phyloP scores from a whole-genome alignment of 2,113 vertebrate species.

The Forbesichthys papilliferus region DNA sequence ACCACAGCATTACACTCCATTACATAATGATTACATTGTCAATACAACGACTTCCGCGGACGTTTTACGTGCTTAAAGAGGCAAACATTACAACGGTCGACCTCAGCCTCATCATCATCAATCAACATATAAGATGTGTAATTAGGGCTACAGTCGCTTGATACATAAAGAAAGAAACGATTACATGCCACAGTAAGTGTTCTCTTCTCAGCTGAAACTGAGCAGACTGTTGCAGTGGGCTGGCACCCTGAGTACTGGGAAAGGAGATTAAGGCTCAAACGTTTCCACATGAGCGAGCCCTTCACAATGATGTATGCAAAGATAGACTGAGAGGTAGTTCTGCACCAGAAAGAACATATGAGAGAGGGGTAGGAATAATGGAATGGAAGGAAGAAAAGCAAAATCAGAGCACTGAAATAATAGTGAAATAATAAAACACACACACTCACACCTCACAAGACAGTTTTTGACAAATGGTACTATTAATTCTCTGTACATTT shows the following conservation, averaged over 20 bases:
- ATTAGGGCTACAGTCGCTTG: not conserved
- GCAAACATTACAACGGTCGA: not conserved
- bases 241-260: not conserved
- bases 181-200: not conserved
- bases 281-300: slow-evolving; percentile 46
- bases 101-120: not conserved
- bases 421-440: too few relatives aligned
- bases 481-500: not conserved
- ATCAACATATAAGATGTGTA: not conserved
- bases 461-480: too few relatives aligned
- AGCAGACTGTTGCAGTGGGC: slow-evolving; percentile 15
- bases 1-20: not conserved
- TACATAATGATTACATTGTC: not conserved
- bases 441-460: too few relatives aligned
- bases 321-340: slow-evolving; percentile 2
- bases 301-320: slow-evolving; percentile 34
- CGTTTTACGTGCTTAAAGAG: not conserved
- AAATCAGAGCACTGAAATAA: too few relatives aligned
- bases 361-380: not conserved
- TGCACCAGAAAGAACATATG: not conserved
- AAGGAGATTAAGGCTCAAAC: slow-evolving; percentile 8
- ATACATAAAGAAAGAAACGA: not conserved
- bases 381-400: too few relatives aligned
- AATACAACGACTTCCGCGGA: not conserved
- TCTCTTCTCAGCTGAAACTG: not conserved